phyloP scores from a whole-genome alignment of 2,113 vertebrate species.

The Salvelinus alpinus region DNA sequence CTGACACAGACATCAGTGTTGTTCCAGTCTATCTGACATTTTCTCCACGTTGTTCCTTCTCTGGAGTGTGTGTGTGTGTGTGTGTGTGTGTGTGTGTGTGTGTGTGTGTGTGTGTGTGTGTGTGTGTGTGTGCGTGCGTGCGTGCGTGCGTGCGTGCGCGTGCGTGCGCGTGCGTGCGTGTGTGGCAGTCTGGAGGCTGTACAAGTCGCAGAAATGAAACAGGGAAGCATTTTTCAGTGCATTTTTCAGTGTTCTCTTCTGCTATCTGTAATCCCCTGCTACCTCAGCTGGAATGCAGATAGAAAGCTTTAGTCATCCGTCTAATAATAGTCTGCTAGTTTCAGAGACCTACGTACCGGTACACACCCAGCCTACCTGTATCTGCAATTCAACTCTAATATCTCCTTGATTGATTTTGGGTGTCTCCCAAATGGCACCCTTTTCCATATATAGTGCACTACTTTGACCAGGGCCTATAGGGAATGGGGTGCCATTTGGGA shows the following conservation, averaged over 20 bases:
- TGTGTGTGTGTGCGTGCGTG: too few relatives aligned
- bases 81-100: too few relatives aligned
- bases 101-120: too few relatives aligned
- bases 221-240: constrained; percentile 6
- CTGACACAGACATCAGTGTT: too few relatives aligned
- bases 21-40: constrained; percentile 15
- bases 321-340: constrained; percentile 50
- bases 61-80: too few relatives aligned
- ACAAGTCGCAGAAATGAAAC: constrained; percentile 7
- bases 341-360: background rate
- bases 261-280: constrained; percentile 30
- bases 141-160: too few relatives aligned
- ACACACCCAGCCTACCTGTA: constrained; percentile 1
- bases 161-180: too few relatives aligned
- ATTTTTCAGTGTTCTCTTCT: constrained; percentile 26
- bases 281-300: constrained; percentile 43
- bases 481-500: too few relatives aligned
- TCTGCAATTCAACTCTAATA: constrained; percentile 10
- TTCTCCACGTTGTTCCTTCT: too few relatives aligned
- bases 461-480: too few relatives aligned
- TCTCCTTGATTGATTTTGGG: background rate
- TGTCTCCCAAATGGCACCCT: too few relatives aligned
- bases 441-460: too few relatives aligned
- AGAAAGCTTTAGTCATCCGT: constrained; percentile 28
- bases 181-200: constrained; percentile 3